Evolutionary conservation across 1,140 invertebrate genomes (phyloP).

Genomic region (Pemphigus obesinymphae): DNA sequence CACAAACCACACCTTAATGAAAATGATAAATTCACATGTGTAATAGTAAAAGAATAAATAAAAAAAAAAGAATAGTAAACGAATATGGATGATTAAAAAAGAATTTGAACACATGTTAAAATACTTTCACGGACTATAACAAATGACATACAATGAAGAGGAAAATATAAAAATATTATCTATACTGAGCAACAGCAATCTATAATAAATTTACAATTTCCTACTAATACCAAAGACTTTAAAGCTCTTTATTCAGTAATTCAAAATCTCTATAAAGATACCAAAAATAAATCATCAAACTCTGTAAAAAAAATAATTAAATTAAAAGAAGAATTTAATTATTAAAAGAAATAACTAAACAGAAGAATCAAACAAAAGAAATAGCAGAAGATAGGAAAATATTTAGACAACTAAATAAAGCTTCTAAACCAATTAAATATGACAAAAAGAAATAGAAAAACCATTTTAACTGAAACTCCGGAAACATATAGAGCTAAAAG

Average conservation of each 20-base stretch:
- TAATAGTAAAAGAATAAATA: not conserved
- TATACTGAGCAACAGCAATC: not conserved
- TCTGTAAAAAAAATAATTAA: not conserved
- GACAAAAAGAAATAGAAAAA: conserved; percentile 57
- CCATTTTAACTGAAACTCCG: conserved; percentile 60
- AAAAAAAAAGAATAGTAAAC: too few species aligned
- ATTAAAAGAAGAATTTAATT: not conserved
- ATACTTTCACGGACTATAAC: not conserved
- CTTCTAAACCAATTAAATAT: conserved; percentile 60
- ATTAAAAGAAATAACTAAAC: conserved; percentile 18
- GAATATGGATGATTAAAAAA: not conserved
- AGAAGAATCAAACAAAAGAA: not conserved
- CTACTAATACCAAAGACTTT: not conserved
- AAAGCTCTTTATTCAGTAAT: conserved; percentile 19
- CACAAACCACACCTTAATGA: not conserved
- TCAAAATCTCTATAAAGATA: not conserved
- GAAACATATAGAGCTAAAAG: conserved; percentile 62
- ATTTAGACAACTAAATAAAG: conserved; percentile 52
- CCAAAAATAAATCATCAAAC: not conserved
- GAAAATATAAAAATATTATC: not conserved
- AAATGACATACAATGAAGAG: not conserved
- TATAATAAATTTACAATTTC: not conserved
- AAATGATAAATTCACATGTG: not conserved
- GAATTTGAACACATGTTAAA: not conserved
- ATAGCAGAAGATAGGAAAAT: conserved; percentile 15